Evolutionary conservation across 2,113 vertebrate genomes (phyloP).

Genomic region (Peromyscus polionotus): DNA sequence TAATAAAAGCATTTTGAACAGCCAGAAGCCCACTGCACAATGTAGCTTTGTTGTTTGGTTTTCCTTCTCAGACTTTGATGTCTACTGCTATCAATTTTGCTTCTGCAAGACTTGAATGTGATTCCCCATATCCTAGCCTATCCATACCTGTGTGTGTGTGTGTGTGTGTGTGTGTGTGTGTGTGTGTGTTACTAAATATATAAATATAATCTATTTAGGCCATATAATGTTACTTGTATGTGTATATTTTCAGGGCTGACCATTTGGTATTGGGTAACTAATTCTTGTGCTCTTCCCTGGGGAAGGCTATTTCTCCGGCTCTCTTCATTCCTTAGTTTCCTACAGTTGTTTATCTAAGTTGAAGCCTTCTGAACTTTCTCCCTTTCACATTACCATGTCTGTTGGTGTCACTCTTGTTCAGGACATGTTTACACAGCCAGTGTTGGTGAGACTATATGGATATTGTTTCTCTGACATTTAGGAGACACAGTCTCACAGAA

Average conservation of each 20-base stretch:
- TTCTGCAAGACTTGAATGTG: neutral
- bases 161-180: neutral
- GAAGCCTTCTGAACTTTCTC: no score
- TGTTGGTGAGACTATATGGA: neutral
- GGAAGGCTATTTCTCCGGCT: no score
- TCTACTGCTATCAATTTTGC: neutral
- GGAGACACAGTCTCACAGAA: neutral
- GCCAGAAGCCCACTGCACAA: neutral
- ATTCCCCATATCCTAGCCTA: neutral
- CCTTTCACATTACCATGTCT: no score
- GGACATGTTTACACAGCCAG: neutral
- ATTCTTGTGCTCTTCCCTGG: neutral
- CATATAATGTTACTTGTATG: neutral
- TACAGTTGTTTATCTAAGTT: no score
- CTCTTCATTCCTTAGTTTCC: no score
- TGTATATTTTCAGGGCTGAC: neutral
- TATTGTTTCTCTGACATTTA: neutral
- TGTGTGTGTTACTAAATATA: neutral
- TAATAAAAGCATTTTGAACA: conserved; percentile 25
- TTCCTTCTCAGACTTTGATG: neutral
- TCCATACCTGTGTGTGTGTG: neutral
- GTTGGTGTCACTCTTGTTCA: neutral
- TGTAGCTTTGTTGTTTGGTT: neutral
- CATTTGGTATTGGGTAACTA: neutral
- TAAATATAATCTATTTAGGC: neutral